These are phyloP conservation scores for honey bee (Apis mellifera) DNA, from an alignment of 1,140 invertebrate genomes.

Conservation along the genomic window Amel_HAv3.1 CM009945.2:4352001-4352500, in stretches of 20 bases:
- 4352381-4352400: conserved; percentile 66
- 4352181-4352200: conserved; percentile 20
- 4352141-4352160: conserved; percentile 14
- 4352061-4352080: background rate
- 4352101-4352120: conserved; percentile 30
- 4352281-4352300: conserved; percentile 72
- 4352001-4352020: background rate
- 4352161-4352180: conserved; percentile 15
- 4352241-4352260: conserved; percentile 66
- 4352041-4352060: background rate
- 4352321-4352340: background rate
- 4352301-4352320: conserved; percentile 13
- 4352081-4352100: conserved; percentile 27
- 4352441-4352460: conserved; percentile 71
- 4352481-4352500: conserved; percentile 52
- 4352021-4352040: conserved; percentile 9
- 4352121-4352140: background rate
- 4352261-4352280: conserved; percentile 65
- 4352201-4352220: conserved; percentile 63
- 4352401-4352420: conserved; percentile 69
- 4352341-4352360: conserved; percentile 10
- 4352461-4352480: conserved; percentile 54
- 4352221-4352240: conserved; percentile 49
- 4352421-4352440: conserved; percentile 73
- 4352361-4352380: conserved; percentile 15